phyloP scores from a whole-genome alignment of 1,140 invertebrate genomes.

The Brachionus manjavacas region DNA sequence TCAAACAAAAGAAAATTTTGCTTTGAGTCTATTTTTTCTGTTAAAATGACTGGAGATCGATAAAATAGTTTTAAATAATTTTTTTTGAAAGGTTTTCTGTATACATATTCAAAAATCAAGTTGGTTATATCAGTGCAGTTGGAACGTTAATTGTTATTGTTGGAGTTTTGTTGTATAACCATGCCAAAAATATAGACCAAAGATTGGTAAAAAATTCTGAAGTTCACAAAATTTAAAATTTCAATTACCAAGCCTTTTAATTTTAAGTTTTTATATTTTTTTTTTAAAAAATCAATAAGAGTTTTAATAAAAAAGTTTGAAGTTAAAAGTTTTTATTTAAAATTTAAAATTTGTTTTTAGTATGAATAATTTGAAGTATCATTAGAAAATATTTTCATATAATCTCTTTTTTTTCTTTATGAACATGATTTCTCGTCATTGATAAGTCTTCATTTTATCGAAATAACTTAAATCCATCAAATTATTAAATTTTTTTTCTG shows the following conservation, averaged over 20 bases:
- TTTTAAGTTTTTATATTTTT: background rate
- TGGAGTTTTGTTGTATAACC: conserved; percentile 73
- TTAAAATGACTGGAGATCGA: background rate
- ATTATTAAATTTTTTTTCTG: no score
- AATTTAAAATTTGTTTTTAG: background rate
- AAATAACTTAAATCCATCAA: no score
- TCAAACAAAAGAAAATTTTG: background rate
- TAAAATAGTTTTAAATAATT: background rate
- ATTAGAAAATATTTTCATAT: no score
- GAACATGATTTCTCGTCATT: no score
- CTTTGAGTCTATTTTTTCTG: background rate
- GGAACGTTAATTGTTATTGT: conserved; percentile 71
- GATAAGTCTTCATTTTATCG: no score
- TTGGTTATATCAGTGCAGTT: conserved; percentile 70
- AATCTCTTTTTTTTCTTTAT: no score
- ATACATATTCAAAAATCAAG: conserved; percentile 72
- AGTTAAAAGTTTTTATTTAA: background rate
- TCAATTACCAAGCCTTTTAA: background rate
- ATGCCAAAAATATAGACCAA: conserved; percentile 50
- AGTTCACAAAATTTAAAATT: background rate
- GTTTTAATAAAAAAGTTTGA: background rate
- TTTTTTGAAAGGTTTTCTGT: conserved; percentile 63
- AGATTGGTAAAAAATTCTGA: background rate
- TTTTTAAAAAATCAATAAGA: background rate
- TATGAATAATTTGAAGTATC: background rate